Evolutionary conservation across 2,888 invertebrate genomes (phyloP).

Genomic region (Phalera bucephala): DNA sequence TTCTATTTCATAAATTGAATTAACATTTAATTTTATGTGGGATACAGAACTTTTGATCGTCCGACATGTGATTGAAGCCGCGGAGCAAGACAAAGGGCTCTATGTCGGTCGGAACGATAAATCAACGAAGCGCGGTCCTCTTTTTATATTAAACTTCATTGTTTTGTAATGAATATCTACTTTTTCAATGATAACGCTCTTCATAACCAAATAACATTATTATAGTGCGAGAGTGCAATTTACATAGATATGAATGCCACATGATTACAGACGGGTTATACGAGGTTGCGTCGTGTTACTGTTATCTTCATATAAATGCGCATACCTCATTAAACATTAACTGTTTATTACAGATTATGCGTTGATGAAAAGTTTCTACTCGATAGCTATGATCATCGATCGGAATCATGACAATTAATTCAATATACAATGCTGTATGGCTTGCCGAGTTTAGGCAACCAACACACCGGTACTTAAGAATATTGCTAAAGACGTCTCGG

Average conservation of each 20-base stretch:
- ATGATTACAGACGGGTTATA: conserved; percentile 26
- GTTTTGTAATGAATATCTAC: conserved; percentile 48
- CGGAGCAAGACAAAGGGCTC: conserved; percentile 59
- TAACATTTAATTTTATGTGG: conserved; percentile 27
- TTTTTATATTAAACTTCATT: conserved; percentile 63
- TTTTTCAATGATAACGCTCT: conserved; percentile 20
- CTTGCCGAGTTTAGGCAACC: neutral
- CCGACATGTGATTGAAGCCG: conserved; percentile 50
- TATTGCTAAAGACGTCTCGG: too few relatives aligned
- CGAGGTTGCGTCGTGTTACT: conserved; percentile 25
- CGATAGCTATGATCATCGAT: conserved; percentile 6
- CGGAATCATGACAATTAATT: conserved; percentile 9
- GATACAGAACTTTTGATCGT: conserved; percentile 51
- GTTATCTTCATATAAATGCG: conserved; percentile 28
- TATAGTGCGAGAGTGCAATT: conserved; percentile 8
- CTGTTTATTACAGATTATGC: conserved; percentile 24
- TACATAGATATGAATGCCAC: conserved; percentile 19
- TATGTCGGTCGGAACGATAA: conserved; percentile 50
- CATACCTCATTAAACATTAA: conserved; percentile 25
- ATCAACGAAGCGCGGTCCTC: conserved; percentile 62
- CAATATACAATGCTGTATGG: conserved; percentile 1
- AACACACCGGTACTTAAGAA: too few relatives aligned
- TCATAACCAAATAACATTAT: conserved; percentile 6
- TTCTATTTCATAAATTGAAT: too few relatives aligned
- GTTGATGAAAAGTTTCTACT: conserved; percentile 20